Evolutionary conservation across 2,888 invertebrate genomes (phyloP).

Genomic region (Eupithecia exiguata): DNA sequence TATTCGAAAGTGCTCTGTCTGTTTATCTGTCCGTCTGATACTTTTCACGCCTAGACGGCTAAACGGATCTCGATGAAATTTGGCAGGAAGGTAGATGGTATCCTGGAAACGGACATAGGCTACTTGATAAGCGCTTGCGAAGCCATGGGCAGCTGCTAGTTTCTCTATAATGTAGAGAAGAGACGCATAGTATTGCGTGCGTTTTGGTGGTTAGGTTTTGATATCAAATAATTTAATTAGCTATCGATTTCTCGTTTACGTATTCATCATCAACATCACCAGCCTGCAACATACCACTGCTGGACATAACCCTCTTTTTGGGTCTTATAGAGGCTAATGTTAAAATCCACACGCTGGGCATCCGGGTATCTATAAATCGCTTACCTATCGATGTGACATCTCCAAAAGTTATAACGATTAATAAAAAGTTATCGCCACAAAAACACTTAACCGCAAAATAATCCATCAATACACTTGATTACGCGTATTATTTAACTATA

Average conservation of each 20-base stretch:
- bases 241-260: too few species aligned
- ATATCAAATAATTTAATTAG: background rate
- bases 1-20: too few species aligned
- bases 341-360: background rate
- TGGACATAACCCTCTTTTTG: background rate
- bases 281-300: background rate
- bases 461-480: conserved; percentile 4
- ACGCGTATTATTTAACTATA: background rate
- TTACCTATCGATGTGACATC: background rate
- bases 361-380: background rate
- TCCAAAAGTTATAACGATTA: background rate
- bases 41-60: too few species aligned
- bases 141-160: too few species aligned
- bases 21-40: too few species aligned
- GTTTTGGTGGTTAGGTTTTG: background rate
- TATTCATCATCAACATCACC: background rate
- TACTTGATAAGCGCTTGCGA: too few species aligned
- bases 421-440: background rate
- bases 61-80: too few species aligned
- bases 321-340: background rate
- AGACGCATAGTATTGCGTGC: background rate
- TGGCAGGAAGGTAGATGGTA: too few species aligned
- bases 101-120: too few species aligned
- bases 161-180: background rate
- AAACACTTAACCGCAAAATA: conserved; percentile 39